These are phyloP conservation scores for Drosophila oshimai DNA, from an alignment of 1,140 invertebrate species.

Conservation along the genomic window DNA sequence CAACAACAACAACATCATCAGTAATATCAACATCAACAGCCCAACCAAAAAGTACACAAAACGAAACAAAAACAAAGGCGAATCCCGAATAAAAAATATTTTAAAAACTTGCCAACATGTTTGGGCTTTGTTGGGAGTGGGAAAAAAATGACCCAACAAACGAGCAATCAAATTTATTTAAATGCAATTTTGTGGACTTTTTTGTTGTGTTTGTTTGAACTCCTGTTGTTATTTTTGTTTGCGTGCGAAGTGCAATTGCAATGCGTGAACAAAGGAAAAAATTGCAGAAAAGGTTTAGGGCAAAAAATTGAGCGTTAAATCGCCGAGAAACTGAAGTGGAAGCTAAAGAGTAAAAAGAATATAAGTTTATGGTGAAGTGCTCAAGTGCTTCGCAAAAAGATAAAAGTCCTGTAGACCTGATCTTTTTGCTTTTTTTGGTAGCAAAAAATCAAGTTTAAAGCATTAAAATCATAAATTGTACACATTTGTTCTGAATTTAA, in stretches of 20 bases:
- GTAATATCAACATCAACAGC: slow-evolving; percentile 11
- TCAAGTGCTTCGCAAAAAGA: neutral
- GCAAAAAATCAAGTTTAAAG: too few relatives aligned
- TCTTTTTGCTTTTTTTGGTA: too few relatives aligned
- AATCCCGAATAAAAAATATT: slow-evolving; percentile 2
- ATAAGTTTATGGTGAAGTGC: neutral
- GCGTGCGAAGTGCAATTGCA: slow-evolving; percentile 16
- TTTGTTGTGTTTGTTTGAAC: neutral
- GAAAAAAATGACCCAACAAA: neutral
- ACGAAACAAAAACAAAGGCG: slow-evolving; percentile 7
- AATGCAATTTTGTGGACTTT: slow-evolving; percentile 49
- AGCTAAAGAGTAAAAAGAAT: neutral
- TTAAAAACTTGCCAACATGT: slow-evolving; percentile 33
- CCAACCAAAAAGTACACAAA: slow-evolving; percentile 1
- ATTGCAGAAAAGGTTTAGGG: neutral
- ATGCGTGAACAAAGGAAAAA: neutral
- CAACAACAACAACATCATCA: slow-evolving; percentile 16
- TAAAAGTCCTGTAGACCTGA: too few relatives aligned
- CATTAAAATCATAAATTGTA: too few relatives aligned
- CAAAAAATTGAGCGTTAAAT: slow-evolving; percentile 14
- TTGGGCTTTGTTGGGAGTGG: neutral
- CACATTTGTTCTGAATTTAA: too few relatives aligned
- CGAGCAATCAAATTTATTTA: slow-evolving; percentile 43
- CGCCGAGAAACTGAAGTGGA: neutral
- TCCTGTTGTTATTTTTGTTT: neutral